These are phyloP conservation scores for Lampris megalopsis DNA, from an alignment of 2,113 vertebrate species.

Conservation along the genomic window DNA sequence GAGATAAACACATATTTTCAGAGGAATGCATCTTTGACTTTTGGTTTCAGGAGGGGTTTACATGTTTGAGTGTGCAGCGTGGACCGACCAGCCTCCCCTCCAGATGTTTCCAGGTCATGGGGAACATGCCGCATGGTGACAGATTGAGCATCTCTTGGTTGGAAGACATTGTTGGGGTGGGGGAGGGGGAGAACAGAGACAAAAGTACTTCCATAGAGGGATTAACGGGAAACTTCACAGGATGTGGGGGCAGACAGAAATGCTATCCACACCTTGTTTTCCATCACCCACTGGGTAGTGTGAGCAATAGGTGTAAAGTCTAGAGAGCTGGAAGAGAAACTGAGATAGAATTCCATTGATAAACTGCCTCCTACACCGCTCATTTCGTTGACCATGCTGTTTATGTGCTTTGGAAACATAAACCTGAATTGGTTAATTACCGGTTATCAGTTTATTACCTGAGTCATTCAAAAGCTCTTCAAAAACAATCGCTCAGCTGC, in stretches of 20 bases:
- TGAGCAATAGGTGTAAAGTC: conserved; percentile 15
- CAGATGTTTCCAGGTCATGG: conserved; percentile 80
- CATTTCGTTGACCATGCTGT: too few relatives aligned
- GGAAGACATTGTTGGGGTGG: conserved; percentile 3
- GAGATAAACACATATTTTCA: not conserved
- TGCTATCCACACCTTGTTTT: conserved; percentile 10
- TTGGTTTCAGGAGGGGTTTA: conserved; percentile 25
- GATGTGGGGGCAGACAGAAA: conserved; percentile 44
- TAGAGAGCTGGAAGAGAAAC: too few relatives aligned
- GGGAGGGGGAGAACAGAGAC: conserved; percentile 26
- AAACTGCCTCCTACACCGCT: too few relatives aligned
- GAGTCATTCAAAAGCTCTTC: too few relatives aligned
- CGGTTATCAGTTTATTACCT: too few relatives aligned
- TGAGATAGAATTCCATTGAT: too few relatives aligned
- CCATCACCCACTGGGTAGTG: conserved; percentile 6
- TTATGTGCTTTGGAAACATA: too few relatives aligned
- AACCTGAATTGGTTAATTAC: too few relatives aligned
- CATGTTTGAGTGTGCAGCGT: not conserved
- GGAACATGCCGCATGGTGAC: conserved; percentile 9
- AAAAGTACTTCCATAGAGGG: conserved; percentile 44
- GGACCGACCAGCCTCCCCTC: not conserved
- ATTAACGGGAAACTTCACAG: conserved; percentile 24
- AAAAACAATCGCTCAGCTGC: too few relatives aligned
- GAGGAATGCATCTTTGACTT: conserved; percentile 16
- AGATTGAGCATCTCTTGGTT: conserved; percentile 7